phyloP scores from a whole-genome alignment of 2,797 vertebrate genomes.

The Acanthurus leucopareius region DNA sequence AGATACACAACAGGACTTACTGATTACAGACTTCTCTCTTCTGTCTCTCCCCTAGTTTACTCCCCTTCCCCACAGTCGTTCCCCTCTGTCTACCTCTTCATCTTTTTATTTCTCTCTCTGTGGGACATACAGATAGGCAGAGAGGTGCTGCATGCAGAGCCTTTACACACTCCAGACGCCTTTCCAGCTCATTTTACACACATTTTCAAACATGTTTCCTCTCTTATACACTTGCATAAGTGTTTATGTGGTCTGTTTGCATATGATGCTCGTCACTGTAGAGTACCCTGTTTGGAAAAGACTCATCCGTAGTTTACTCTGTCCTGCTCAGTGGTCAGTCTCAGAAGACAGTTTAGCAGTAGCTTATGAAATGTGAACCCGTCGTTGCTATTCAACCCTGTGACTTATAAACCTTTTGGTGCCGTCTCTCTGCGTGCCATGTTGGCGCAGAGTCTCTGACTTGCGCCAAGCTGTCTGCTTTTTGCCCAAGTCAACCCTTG shows the following conservation, averaged over 20 bases:
- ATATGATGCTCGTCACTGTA: neutral
- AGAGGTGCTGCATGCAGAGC: neutral
- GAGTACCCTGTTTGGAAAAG: neutral
- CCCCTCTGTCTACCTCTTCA: constrained; percentile 39
- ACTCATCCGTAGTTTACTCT: constrained; percentile 2
- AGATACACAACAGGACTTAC: constrained; percentile 88
- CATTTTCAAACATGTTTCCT: neutral
- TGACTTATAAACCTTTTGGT: constrained; percentile 62
- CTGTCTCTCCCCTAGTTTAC: constrained; percentile 59
- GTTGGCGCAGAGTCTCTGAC: constrained; percentile 59
- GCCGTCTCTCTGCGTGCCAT: constrained; percentile 56
- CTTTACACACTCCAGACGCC: neutral
- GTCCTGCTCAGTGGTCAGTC: constrained; percentile 29
- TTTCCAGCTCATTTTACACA: neutral
- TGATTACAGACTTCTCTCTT: constrained; percentile 84
- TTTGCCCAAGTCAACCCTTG: constrained; percentile 71
- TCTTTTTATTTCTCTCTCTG: constrained; percentile 28
- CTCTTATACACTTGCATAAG: neutral
- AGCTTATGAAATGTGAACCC: constrained; percentile 64
- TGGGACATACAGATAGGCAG: too few species aligned
- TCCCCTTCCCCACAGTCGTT: constrained; percentile 66
- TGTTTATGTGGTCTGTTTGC: constrained; percentile 1
- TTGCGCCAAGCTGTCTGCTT: constrained; percentile 77
- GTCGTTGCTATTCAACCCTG: constrained; percentile 51
- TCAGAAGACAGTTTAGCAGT: constrained; percentile 37